Evolutionary conservation across 2,797 vertebrate genomes (phyloP), one percentile per base, ranked within the genome.

Genomic region (Peromyscus nudipes): DNA sequence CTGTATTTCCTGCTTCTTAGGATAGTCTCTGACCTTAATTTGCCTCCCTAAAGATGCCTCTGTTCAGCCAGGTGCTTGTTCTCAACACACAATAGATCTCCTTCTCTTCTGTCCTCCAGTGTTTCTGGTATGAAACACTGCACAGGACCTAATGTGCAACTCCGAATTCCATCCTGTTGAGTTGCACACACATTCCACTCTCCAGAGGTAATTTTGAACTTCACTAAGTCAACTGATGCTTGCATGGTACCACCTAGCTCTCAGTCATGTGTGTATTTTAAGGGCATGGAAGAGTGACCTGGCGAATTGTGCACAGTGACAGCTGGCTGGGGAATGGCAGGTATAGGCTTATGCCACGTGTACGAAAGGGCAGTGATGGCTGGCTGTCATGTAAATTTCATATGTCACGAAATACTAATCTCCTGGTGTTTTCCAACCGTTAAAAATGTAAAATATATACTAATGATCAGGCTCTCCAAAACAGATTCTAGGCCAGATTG

Each of bases 141-240:
- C 34, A 0, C 62, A 64, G 67, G 62, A 91, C 81, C 86, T 83
- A n/a, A 49, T 21, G 14, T 21, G 10, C 57, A 85, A 82, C 40
- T 92, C 73, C 34, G 5, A 17, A 27, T 86, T 83, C 93, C 71
- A 73, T 95, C 92, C 82, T 77, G 79, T 89, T 96, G 82, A 91
- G 69, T 77, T 95, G 81, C 82, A 96, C 91, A 95, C 82, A 80
- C 96, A 96, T 98, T 97, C 97, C 96, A 95, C 81, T 80, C 79
- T 7, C 0, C 2, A 5, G 85, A 92, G 95, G 97, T 97, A 60
- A 97, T 95, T 85, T 34, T 40, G 84, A 80, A 79, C 49, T 92
- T 95, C 46, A n/a, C 62, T 94, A 14, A 29, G 62, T 84, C 73
- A 55, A 17, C 60, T 81, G 27, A 31, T 10, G 16, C 90, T 75